These are phyloP conservation scores for Dioctria rufipes DNA, from an alignment of 2,888 invertebrate genomes.

Conservation along the genomic window DNA sequence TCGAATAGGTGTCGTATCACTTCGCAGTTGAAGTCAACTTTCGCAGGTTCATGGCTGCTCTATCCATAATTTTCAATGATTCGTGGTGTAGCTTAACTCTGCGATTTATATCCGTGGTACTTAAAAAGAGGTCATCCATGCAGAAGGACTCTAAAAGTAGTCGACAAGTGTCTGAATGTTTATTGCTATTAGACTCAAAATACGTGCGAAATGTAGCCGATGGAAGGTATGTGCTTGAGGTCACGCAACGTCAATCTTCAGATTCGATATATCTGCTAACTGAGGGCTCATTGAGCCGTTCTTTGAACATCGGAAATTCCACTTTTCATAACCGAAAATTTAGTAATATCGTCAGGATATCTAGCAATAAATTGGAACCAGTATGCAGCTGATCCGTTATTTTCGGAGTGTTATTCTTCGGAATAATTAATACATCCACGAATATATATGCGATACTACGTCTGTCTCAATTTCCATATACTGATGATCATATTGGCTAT, in stretches of 20 bases:
- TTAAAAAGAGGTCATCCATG: too few relatives aligned
- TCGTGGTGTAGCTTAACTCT: too few relatives aligned
- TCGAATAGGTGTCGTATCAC: too few relatives aligned
- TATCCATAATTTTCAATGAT: too few relatives aligned
- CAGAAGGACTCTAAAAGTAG: background rate
- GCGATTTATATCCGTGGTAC: too few relatives aligned
- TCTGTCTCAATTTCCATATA: constrained; percentile 44
- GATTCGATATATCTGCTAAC: background rate
- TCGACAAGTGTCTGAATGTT: background rate
- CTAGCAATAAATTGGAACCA: background rate
- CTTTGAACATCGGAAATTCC: background rate
- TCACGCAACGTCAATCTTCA: background rate
- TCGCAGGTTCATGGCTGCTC: too few relatives aligned
- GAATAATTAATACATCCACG: constrained; percentile 24
- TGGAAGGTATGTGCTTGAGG: background rate
- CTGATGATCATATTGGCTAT: constrained; percentile 48
- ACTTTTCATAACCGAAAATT: background rate
- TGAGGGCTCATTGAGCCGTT: background rate
- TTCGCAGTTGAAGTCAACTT: too few relatives aligned
- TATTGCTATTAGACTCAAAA: background rate
- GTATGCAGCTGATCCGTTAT: background rate
- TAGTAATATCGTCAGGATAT: background rate
- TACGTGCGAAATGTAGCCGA: background rate
- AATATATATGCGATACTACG: constrained; percentile 46
- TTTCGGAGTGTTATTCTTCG: background rate